phyloP scores from a whole-genome alignment of 2,888 invertebrate species.

The Latrodectus elegans region DNA sequence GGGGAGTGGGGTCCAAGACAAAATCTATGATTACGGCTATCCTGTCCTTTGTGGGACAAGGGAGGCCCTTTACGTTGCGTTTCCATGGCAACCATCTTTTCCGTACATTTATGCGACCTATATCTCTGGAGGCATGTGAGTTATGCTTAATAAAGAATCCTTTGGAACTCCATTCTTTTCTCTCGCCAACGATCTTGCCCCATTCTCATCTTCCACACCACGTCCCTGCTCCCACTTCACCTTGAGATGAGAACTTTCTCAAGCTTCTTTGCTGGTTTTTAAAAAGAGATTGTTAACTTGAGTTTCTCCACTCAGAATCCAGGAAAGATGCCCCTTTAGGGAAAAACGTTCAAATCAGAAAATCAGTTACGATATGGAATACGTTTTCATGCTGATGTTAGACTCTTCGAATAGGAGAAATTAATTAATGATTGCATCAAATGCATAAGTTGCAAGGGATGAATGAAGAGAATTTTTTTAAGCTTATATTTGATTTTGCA shows the following conservation, averaged over 20 bases:
- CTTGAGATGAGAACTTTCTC: background rate
- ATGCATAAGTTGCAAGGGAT: too few species aligned
- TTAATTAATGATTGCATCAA: too few species aligned
- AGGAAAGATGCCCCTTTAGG: too few species aligned
- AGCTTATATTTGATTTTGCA: too few species aligned
- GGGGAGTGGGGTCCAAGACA: constrained; percentile 39
- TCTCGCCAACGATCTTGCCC: background rate
- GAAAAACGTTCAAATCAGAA: too few species aligned
- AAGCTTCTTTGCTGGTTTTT: too few species aligned
- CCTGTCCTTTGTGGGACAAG: constrained; percentile 38
- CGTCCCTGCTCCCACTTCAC: background rate
- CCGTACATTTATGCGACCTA: constrained; percentile 62
- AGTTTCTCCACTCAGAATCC: too few species aligned
- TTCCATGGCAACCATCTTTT: constrained; percentile 58
- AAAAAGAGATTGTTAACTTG: too few species aligned
- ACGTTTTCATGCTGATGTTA: too few species aligned
- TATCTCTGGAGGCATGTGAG: constrained; percentile 62
- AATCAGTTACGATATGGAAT: too few species aligned
- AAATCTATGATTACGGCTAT: constrained; percentile 58
- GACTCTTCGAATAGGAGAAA: too few species aligned
- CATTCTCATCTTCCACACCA: background rate
- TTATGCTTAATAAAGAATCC: constrained; percentile 65
- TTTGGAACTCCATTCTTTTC: constrained; percentile 61
- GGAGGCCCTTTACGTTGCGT: constrained; percentile 45
- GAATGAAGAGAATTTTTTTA: too few species aligned